Evolutionary conservation across 2,888 invertebrate genomes (phyloP), one percentile per base, ranked within the genome.

Genomic region (Netelia fuscicornis): DNA sequence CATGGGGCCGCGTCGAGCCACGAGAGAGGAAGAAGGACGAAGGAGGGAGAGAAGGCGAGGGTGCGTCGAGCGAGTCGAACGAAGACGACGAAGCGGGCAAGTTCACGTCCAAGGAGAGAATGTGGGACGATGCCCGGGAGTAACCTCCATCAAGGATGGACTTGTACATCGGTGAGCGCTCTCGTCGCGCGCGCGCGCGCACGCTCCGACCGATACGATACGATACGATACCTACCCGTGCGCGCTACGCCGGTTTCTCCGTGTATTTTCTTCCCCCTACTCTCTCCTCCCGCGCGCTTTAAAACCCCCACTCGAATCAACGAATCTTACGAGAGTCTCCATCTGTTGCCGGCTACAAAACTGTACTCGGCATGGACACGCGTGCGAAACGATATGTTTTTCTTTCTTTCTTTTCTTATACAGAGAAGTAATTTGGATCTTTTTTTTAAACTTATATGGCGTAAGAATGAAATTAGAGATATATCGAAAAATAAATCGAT

Each of bases 81-180:
- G 90, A 91, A 91, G 92, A 92, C 90, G 86, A 62, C 67, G 64
- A 64, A 48, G 52, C 20, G 52, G 81, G 78, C 91, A 91, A 91
- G 92, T 92, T 92, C 91, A 91, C 91, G 91, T 92, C 89, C 88
- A 91, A 89, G 90, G 89, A 92, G 92, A 93, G 84, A 84, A 84
- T 93, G 92, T 93, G 91, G 93, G 92, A 93, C 93, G 93, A 93
- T 92, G 93, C 86, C 91, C 93, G 83, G 88, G 83, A 93, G 92
- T 93, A 93, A 93, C 93, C 93, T 93, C 92, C 92, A 93, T 93
- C 92, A 93, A 92, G 93, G 92, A 92, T 93, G 93, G 91, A 92
- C 91, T 91, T 88, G 88, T 48, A 58, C 89, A 92, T 90, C 90
- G 88, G 86, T 89, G 86, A 70, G 70, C 65, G 70, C 56, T 60